phyloP scores from a whole-genome alignment of 2,113 vertebrate genomes.

The Oreotrochilus melanogaster region DNA sequence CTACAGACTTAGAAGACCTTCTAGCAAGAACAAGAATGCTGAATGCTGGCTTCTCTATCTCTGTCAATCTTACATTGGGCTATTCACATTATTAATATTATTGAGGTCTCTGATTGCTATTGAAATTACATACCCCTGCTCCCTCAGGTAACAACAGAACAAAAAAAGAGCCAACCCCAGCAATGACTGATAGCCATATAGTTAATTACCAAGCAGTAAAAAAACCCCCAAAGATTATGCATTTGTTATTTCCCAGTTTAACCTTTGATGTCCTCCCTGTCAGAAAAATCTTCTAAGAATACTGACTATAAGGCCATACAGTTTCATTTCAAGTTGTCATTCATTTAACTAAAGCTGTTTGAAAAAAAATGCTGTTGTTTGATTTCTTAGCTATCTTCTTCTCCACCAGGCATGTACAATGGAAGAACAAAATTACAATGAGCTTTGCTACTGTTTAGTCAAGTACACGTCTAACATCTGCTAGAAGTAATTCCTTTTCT shows the following conservation, averaged over 20 bases:
- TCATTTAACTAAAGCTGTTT: not conserved
- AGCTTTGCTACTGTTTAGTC: not conserved
- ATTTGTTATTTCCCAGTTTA: not conserved
- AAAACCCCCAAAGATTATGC: not conserved
- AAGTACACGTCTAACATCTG: not conserved
- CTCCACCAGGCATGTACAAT: not conserved
- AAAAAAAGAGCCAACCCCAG: not conserved
- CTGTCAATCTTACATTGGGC: not conserved
- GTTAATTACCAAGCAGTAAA: not conserved
- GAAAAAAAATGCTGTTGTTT: not conserved
- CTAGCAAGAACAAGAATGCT: not conserved
- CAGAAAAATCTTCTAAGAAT: not conserved
- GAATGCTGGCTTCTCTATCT: not conserved
- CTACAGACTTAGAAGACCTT: not conserved
- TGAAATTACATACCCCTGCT: not conserved
- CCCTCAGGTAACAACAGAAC: not conserved
- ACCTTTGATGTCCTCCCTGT: not conserved
- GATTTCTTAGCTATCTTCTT: not conserved
- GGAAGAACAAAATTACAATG: not conserved
- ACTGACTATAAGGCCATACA: not conserved
- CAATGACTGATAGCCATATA: not conserved
- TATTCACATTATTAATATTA: not conserved
- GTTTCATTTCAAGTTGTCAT: not conserved
- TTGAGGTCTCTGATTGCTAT: not conserved
- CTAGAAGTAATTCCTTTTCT: not conserved